Evolutionary conservation across 2,113 vertebrate genomes (phyloP), one percentile per base, ranked within the genome.

Genomic region (Hucho hucho): DNA sequence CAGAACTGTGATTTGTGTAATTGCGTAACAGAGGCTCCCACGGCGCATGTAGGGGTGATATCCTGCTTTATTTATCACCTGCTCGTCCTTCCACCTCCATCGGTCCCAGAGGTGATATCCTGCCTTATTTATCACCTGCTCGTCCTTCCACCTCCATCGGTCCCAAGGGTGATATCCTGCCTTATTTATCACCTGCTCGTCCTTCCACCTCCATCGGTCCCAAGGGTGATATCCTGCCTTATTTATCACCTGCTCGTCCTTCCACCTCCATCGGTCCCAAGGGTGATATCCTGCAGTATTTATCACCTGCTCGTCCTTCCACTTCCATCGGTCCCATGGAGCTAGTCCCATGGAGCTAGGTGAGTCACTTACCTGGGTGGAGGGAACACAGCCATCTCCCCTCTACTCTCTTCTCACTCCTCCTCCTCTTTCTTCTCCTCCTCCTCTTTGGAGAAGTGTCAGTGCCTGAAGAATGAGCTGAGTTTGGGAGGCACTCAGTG

Each of bases 11-110:
- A 75, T 77, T 74, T 58, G 64, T 74, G 72, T 53, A 82, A 81
- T 53, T 75, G 79, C 12, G 43, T 65, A 64, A 75, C 73, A 80
- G 75, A 72, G 75, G 73, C 84, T 86, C 83, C 72, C 73, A 76
- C 75, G 75, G 70, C 3, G 5, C 65, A 53, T 53, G 49, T 1
- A 70, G 82, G 49, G 73, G 65, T 79, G 69, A 80, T 75, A 59
- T 71, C 58, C 71, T 37, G 66, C 70, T 70, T 83, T 80, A 83
- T 83, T 87, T 76, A 75, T 53, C 14, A 53, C 49, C 49, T 53
- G 49, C 20, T 43, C 32, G 67, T 86, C 74, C 82, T 86, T 86
- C 79, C 73, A 61, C 32, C 28, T 77, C 66, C 75, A 79, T 28
- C 63, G 1, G 6, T 32, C 6, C 29, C 29, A 70, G 82, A 22